Base-by-base conservation (phyloP, 2,797 vertebrate species). In the Atherinosoma microstoma region DNA sequence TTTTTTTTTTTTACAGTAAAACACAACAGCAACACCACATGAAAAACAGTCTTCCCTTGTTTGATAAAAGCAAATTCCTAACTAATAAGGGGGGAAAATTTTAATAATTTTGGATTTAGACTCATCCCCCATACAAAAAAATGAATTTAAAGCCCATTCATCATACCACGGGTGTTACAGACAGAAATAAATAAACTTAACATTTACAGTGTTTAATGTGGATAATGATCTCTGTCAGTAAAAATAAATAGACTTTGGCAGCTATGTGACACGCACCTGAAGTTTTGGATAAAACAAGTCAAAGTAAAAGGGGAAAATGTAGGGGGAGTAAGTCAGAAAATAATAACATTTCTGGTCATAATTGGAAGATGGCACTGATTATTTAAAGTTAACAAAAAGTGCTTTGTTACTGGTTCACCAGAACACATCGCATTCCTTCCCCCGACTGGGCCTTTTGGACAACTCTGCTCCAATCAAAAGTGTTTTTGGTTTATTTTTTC, bases 1-100 rank as follows among this genome's bases (percentile, higher is more conserved):
- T 78, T 42, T 27, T 27, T 27, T 27, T 27, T 27, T 49, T 57
- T 85, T 94, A 95, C 93, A 95, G 93, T 94, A 91, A 93, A 87
- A 81, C 49, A 78, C 68, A 74, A 82, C 10, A 71, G 27, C n/a
- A 69, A 61, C 6, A 60, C 29, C 24, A 49, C 34, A 18, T 40
- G 9, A 79, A 59, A 54, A 66, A 70, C 7, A 58, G 36, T 53
- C 6, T 62, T 80, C 68, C 76, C 78, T 75, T 64, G 12, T 73
- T 65, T 65, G 79, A 82, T 30, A 84, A 84, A 85, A 79, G 63
- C 6, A 15, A 56, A 76, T 59, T 77, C 45, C 72, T 35, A 70
- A 83, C 75, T 58, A 75, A 82, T 67, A 36, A 76, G 1, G 13
- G 80, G 80, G 76, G 32, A 78, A 75, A 68, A 18, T 0, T 56